Evolutionary conservation across 2,113 vertebrate genomes (phyloP).

Genomic region (Puffinus mauretanicus): DNA sequence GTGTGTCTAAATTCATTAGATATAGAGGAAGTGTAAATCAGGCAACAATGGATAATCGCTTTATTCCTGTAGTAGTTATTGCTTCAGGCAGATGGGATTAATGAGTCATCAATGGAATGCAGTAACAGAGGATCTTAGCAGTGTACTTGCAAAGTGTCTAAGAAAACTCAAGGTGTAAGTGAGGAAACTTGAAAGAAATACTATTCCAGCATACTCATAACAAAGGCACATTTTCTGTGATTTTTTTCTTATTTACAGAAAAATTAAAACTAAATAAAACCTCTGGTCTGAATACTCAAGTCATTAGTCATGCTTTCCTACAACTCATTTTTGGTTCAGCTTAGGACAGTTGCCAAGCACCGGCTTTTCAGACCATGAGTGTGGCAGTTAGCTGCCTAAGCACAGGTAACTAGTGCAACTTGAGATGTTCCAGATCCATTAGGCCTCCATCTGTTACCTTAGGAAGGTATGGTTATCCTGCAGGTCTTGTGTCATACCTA

Average conservation of each 20-base stretch:
- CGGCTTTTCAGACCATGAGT: not conserved
- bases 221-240: not conserved
- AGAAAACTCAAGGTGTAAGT: not conserved
- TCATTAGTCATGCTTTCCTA: not conserved
- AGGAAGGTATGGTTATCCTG: not conserved
- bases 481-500: not conserved
- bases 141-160: not conserved
- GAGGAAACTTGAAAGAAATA: not conserved
- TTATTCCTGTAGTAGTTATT: conserved; percentile 18
- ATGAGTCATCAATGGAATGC: conserved; percentile 12
- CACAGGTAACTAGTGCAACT: not conserved
- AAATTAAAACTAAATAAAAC: not conserved
- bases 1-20: conserved; percentile 47
- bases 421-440: not conserved
- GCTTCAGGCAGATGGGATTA: conserved; percentile 23
- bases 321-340: not conserved
- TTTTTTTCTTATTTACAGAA: not conserved
- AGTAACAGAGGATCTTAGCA: not conserved
- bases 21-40: conserved; percentile 24
- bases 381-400: not conserved
- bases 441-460: not conserved
- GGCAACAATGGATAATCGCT: conserved; percentile 27
- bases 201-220: not conserved
- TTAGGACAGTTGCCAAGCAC: not conserved
- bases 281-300: not conserved